A percentile compares a stretch with the other conserved stretches of the same genome.
phyloP scores from a whole-genome alignment of 1,140 invertebrate species.

The Lucilia sericata region DNA sequence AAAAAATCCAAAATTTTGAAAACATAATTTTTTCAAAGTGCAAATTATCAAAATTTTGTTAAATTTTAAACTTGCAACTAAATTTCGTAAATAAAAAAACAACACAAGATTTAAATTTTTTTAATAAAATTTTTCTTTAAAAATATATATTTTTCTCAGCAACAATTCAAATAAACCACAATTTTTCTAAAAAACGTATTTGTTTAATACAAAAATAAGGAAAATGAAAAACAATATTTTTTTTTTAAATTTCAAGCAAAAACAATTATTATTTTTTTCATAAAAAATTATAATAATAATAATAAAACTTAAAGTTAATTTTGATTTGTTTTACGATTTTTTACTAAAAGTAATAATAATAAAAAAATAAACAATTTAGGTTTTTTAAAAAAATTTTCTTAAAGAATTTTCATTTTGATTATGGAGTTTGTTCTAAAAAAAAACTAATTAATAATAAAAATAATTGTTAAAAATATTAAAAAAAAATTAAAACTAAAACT shows the following conservation, averaged over 20 bases:
- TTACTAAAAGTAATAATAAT: no score
- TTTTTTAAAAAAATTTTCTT: constrained; percentile 35
- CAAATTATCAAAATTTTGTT: no score
- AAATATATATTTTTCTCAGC: no score
- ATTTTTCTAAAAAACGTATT: no score
- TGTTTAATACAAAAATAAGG: no score
- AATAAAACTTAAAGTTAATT: constrained; percentile 50
- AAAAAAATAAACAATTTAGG: not conserved
- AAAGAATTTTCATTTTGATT: constrained; percentile 39
- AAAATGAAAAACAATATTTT: not conserved
- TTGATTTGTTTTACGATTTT: constrained; percentile 38
- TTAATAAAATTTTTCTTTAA: no score
- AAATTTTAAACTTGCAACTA: no score
- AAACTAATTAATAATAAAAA: constrained; percentile 21
- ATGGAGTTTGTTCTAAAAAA: constrained; percentile 12
- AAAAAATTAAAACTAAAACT: not conserved
- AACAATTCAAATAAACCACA: no score
- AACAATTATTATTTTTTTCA: constrained; percentile 33
- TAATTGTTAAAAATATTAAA: constrained; percentile 15
- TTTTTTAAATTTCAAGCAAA: constrained; percentile 26
- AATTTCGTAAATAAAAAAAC: no score
- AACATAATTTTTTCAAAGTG: no score
- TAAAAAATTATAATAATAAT: constrained; percentile 37
- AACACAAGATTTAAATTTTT: no score
- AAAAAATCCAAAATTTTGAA: no score